phyloP scores from a whole-genome alignment of 2,888 invertebrate genomes.

The Phorcus lineatus region DNA sequence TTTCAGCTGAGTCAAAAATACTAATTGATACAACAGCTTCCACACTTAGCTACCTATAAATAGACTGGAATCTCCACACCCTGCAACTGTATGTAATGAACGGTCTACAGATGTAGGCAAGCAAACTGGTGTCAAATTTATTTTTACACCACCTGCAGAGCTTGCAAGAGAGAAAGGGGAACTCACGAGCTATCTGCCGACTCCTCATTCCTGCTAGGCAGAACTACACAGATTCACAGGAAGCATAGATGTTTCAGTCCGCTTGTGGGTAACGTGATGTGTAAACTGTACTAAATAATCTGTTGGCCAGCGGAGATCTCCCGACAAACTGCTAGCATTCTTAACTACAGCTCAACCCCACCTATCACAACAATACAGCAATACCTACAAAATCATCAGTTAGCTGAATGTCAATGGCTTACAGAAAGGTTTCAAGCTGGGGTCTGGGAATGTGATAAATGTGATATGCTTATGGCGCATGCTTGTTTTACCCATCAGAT shows the following conservation, averaged over 20 bases:
- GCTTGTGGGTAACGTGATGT: background rate
- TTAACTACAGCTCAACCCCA: background rate
- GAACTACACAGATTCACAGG: too few relatives aligned
- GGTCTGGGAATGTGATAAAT: too few relatives aligned
- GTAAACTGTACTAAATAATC: background rate
- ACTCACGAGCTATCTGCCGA: background rate
- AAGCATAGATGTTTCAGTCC: background rate
- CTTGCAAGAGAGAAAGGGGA: background rate
- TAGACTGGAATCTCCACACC: background rate
- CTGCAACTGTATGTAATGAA: constrained; percentile 1
- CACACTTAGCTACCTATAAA: background rate
- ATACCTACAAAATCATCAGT: too few relatives aligned
- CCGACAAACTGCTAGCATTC: background rate
- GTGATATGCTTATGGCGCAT: too few relatives aligned
- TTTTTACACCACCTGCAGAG: constrained; percentile 10
- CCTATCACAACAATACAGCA: background rate
- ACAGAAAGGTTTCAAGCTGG: too few relatives aligned
- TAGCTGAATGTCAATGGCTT: too few relatives aligned
- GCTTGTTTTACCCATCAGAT: too few relatives aligned
- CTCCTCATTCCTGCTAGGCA: background rate
- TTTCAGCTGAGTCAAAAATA: too few relatives aligned
- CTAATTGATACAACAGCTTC: background rate
- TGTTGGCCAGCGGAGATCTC: background rate
- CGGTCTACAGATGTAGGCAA: background rate
- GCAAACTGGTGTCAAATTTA: constrained; percentile 8